Evolutionary conservation across 1,140 invertebrate genomes (phyloP).

Genomic region (Zaprionus taronus): DNA sequence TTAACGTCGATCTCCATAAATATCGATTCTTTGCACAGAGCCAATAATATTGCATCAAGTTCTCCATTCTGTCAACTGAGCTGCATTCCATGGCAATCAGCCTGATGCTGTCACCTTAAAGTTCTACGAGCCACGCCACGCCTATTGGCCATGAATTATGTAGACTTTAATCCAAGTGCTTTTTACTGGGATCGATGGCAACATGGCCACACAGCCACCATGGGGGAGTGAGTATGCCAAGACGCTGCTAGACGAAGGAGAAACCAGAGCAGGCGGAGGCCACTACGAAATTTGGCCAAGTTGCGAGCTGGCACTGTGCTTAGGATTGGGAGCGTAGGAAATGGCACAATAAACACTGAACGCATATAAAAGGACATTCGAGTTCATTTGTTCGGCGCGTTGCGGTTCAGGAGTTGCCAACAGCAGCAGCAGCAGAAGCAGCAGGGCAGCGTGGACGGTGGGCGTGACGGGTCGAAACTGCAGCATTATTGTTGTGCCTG

Average conservation of each 20-base stretch:
- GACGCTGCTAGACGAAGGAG: conserved; percentile 32
- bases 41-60: not conserved
- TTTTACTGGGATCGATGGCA: conserved; percentile 66
- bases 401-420: conserved; percentile 48
- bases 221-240: conserved; percentile 45
- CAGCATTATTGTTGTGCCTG: conserved; percentile 53
- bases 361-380: conserved; percentile 80
- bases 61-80: not conserved
- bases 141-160: conserved; percentile 64
- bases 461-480: conserved; percentile 58
- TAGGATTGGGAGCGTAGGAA: conserved; percentile 61
- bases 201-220: too few species aligned
- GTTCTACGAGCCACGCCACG: conserved; percentile 19
- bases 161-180: conserved; percentile 72
- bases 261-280: not conserved
- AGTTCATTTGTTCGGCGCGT: conserved; percentile 76
- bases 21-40: not conserved
- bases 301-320: conserved; percentile 58
- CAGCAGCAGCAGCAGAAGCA: not conserved
- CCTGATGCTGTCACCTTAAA: conserved; percentile 44
- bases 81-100: conserved; percentile 21
- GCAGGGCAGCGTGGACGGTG: conserved; percentile 29
- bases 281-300: conserved; percentile 53
- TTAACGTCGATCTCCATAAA: not conserved
- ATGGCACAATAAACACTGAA: conserved; percentile 80